Evolutionary conservation across 2,113 vertebrate genomes (phyloP), one percentile per base, ranked within the genome.

Genomic region (Sciurus niger): DNA sequence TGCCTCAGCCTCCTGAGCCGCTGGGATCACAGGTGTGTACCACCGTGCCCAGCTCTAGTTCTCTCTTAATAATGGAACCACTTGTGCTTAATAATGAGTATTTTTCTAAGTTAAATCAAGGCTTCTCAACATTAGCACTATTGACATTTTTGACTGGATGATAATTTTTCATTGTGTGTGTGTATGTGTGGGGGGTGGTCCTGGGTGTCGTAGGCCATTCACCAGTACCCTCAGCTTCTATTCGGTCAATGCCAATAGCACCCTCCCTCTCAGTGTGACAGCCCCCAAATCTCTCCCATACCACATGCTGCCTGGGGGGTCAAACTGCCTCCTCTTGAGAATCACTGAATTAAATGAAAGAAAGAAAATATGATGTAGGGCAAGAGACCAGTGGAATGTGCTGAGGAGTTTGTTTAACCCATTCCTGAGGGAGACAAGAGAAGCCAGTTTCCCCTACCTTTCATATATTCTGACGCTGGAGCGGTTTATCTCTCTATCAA

Each of bases 401-500:
- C 34, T 48, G 2, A 11, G 28, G 28, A 76, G 11, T 92, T 82
- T 79, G 13, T 0, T 86, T 32, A 70, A 74, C 37, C 43, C 28
- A 14, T 73, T 86, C 86, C 9, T 14, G 84, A n/a, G 34, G 72
- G 32, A 86, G 32, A 83, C 96, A 1, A 7, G 0, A 90, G 82
- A 22, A 1, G 1, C 2, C 60, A 43, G 2, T 55, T 97, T 96
- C 76, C 92, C 98, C 98, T 98, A 99, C 99, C 97, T 97, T 84
- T 98, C 80, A 48, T 98, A 99, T 82, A 98, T 95, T 14, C 55
- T 97, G 18, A 98, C 98, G 96, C 84, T 97, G 96, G 96, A 97
- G 70, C 85, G 93, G 86, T 99, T 99, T 95, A 99, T 97, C 1
- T 6, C 95, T 95, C 96, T 98, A 34, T 99, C 99, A 76, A 98